A percentile compares a stretch with the other conserved stretches of the same genome.
Conservation (phyloP, 2,797 vertebrate species). For the Ispidina lecontei region DNA sequence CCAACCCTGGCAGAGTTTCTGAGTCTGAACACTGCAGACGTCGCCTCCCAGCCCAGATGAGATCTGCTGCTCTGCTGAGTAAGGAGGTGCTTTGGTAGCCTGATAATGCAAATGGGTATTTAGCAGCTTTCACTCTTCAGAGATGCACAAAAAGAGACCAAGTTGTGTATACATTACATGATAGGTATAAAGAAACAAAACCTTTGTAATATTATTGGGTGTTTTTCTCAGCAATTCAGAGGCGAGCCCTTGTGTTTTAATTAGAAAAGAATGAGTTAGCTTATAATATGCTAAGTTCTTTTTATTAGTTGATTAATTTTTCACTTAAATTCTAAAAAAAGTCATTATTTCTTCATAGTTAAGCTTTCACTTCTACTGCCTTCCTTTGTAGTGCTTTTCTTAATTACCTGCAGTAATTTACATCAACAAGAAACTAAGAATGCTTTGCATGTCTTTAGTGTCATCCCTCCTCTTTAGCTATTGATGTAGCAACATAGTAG, state of each 20-base stretch:
- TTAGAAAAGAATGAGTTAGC: slow-evolving; percentile 14
- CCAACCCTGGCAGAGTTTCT: neutral
- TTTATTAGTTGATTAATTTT: slow-evolving; percentile 69
- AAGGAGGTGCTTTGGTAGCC: neutral
- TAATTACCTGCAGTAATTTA: slow-evolving; percentile 64
- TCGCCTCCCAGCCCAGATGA: neutral
- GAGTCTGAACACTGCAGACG: neutral
- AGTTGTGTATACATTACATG: slow-evolving; percentile 22
- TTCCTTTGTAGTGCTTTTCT: slow-evolving; percentile 53
- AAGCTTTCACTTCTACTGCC: slow-evolving; percentile 13
- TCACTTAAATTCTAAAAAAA: slow-evolving; percentile 53
- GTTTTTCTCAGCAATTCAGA: slow-evolving; percentile 58
- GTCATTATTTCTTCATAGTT: slow-evolving; percentile 38
- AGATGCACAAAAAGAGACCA: slow-evolving; percentile 13
- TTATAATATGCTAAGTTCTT: slow-evolving; percentile 47
- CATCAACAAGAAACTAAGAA: slow-evolving; percentile 51
- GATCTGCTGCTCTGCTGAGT: slow-evolving; percentile 20
- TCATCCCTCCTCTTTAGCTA: slow-evolving; percentile 39
- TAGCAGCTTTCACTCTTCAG: slow-evolving; percentile 28
- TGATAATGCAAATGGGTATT: neutral
- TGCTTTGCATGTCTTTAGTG: slow-evolving; percentile 48
- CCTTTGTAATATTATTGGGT: slow-evolving; percentile 35
- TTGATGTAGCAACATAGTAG: slow-evolving; percentile 5
- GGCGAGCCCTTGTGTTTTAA: slow-evolving; percentile 21
- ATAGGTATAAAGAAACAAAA: slow-evolving; percentile 50